phyloP scores from a whole-genome alignment of 2,888 invertebrate species.

The Drosophila barbarae region DNA sequence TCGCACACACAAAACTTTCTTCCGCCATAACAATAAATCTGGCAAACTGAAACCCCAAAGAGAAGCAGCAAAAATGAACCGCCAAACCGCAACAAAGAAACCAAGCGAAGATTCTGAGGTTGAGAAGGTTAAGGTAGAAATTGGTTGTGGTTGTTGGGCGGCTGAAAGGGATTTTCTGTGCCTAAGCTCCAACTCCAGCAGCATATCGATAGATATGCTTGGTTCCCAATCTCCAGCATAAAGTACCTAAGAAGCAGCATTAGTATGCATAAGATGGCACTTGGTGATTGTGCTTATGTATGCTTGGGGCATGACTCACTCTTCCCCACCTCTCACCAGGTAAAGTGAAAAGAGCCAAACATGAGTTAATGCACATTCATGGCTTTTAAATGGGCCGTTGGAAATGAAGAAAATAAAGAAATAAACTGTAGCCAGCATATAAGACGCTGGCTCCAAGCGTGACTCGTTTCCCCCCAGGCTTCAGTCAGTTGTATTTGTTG shows the following conservation, averaged over 20 bases:
- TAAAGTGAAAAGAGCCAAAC: slow-evolving; percentile 52
- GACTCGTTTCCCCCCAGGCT: slow-evolving; percentile 49
- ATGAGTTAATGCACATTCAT: slow-evolving; percentile 71
- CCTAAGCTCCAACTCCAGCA: background rate
- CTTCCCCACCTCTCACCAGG: slow-evolving; percentile 20
- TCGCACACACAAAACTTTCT: slow-evolving; percentile 27
- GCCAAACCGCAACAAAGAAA: slow-evolving; percentile 58
- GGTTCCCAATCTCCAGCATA: slow-evolving; percentile 13
- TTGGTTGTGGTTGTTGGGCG: slow-evolving; percentile 19
- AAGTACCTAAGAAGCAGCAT: slow-evolving; percentile 18
- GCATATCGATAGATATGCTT: slow-evolving; percentile 15
- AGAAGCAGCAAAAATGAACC: slow-evolving; percentile 24
- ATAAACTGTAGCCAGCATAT: slow-evolving; percentile 38
- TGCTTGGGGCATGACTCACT: slow-evolving; percentile 56
- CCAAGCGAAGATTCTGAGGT: slow-evolving; percentile 47
- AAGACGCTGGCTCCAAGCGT: slow-evolving; percentile 42
- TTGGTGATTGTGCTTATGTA: slow-evolving; percentile 20
- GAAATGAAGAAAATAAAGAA: slow-evolving; percentile 48
- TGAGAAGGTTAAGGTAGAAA: slow-evolving; percentile 43
- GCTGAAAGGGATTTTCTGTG: slow-evolving; percentile 38
- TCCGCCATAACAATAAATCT: slow-evolving; percentile 26
- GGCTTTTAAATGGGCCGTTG: slow-evolving; percentile 61
- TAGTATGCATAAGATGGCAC: slow-evolving; percentile 30
- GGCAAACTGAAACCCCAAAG: slow-evolving; percentile 20
- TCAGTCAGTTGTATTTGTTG: slow-evolving; percentile 12